A percentile compares a stretch with the other conserved stretches of the same genome.
These are phyloP conservation scores for Drosophila ananassae DNA, from an alignment of 1,140 invertebrate genomes.

Conservation along the genomic window DNA sequence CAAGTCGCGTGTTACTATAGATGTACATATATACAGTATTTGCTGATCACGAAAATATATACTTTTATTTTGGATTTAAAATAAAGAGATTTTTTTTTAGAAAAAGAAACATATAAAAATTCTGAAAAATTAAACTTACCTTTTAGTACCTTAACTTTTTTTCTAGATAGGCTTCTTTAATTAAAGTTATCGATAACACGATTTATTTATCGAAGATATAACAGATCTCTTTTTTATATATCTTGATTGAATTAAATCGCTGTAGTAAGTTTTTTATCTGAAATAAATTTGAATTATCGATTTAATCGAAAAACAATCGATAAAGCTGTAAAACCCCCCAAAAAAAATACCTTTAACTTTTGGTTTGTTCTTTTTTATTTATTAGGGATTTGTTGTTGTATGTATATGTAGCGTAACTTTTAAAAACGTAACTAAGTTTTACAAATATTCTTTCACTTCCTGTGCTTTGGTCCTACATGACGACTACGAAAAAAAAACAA, in stretches of 20 bases:
- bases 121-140: neutral
- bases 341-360: neutral
- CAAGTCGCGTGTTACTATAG: constrained; percentile 56
- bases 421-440: constrained; percentile 56
- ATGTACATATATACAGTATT: constrained; percentile 3
- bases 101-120: no score
- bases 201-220: no score
- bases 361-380: constrained; percentile 40
- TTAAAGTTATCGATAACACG: no score
- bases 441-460: constrained; percentile 57
- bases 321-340: neutral
- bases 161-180: no score
- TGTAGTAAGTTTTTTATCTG: no score
- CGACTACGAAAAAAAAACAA: constrained; percentile 41
- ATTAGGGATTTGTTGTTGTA: constrained; percentile 40
- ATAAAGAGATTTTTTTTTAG: no score
- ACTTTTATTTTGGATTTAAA: no score
- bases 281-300: neutral
- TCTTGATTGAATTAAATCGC: no score
- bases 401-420: constrained; percentile 53
- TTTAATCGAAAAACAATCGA: neutral
- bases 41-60: neutral
- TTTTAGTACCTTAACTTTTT: no score
- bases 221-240: no score
- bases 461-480: constrained; percentile 59